Evolutionary conservation across 2,113 vertebrate species (phyloP), one percentile per base, ranked within the genome.

Genomic region (Salvator merianae): DNA sequence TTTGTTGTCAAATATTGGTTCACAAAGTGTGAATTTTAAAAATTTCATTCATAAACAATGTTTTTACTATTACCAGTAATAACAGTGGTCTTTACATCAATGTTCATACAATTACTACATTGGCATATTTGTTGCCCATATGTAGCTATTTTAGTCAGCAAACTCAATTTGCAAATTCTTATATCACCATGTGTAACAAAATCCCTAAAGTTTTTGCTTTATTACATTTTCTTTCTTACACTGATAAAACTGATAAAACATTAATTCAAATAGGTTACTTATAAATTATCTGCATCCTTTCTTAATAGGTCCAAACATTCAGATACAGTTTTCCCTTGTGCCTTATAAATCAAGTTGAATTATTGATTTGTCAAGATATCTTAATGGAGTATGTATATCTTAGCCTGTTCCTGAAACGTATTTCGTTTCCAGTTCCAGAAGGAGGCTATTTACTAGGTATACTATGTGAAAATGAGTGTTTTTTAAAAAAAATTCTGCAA

Each of bases 401-500:
- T 84, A 62, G 32, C 40, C 55, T 50, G 18, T n/a, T 30, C n/a
- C 73, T 47, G 69, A 24, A 43, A 80, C 30, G 80, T 69, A 43
- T 34, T 84, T 36, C 50, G 50, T 84, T 84, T 70, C 36, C 24
- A 62, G 79, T 28, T 26, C 59, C 4, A 40, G 83, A 63, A 69
- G 66, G 43, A 84, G 73, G 53, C 47, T 83, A 79, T 69, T 71
- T 82, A 70, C 84, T 75, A 13, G 13, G 87, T 20, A 20, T 87
- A 72, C 43, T 82, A 81, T 71, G 88, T 79, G n/a, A 79, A 65
- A 88, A 77, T 85, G 4, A 30, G 32, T 1, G 26, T 70, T 73
- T 66, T 26, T 87, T 79, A 76, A 82, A 40, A n/a, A 86, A 87
- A 59, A 10, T 76, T 84, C 77, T 40, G 5, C 43, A 84, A 59